These are phyloP conservation scores for Pachypeltis micranthus DNA, from an alignment of 1,140 invertebrate genomes.

Conservation along the genomic window DNA sequence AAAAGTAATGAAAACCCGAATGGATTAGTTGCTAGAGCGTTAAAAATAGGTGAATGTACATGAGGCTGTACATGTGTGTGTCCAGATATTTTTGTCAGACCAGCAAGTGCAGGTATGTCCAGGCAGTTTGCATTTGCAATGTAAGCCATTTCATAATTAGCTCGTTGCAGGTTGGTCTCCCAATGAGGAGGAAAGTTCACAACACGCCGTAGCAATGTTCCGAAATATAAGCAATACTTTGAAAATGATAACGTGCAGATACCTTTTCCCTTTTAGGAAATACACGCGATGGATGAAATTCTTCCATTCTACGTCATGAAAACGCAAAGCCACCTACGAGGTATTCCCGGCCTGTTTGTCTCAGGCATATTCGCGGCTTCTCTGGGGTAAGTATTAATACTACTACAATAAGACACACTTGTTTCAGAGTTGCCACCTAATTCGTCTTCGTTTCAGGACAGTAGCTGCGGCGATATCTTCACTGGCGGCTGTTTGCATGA, in stretches of 20 bases:
- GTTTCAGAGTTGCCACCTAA: conserved; percentile 1
- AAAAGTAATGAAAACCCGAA: too few relatives aligned
- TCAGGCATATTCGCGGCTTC: conserved; percentile 65
- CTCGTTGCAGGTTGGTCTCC: too few relatives aligned
- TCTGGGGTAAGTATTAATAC: conserved; percentile 42
- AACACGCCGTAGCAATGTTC: too few relatives aligned
- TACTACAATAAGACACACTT: too few relatives aligned
- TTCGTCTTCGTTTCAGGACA: conserved; percentile 47
- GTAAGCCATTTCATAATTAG: too few relatives aligned
- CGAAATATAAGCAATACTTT: not conserved
- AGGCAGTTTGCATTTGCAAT: too few relatives aligned
- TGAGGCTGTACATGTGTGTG: too few relatives aligned
- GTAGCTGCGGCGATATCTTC: conserved; percentile 86
- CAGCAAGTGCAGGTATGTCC: too few relatives aligned
- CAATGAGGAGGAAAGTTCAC: too few relatives aligned
- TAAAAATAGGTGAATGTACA: too few relatives aligned
- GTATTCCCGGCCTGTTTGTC: conserved; percentile 77
- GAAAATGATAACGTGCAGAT: not conserved
- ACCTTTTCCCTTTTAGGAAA: conserved; percentile 34
- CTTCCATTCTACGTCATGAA: conserved; percentile 74
- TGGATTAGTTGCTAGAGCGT: too few relatives aligned
- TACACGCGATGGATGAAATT: conserved; percentile 57
- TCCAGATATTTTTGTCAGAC: too few relatives aligned
- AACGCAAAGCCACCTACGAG: conserved; percentile 53
- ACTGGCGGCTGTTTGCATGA: conserved; percentile 74